Base-by-base conservation (phyloP, 2,888 invertebrate genomes). In the Orthosia cruda region DNA sequence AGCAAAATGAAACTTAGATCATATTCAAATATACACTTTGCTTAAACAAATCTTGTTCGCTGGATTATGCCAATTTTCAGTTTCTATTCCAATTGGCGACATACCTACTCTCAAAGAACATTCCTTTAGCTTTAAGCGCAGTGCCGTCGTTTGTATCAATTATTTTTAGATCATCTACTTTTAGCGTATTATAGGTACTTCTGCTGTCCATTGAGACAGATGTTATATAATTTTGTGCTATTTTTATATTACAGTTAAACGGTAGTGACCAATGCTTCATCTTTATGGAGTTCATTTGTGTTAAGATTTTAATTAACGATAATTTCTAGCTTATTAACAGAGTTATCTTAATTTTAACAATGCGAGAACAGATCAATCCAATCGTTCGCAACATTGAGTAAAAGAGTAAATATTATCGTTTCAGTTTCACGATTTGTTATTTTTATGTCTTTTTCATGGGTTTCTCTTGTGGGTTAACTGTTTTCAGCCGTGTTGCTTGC, bases 381-480 rank as follows among this genome's bases (percentile, higher is more conserved):
- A 20, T 40, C 49, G 49, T 66, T 69, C 13, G 52, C 5, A 63
- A 72, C 65, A 49, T 72, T 66, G 57, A 55, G 13, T 61, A 16
- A 68, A 66, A 47, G 26, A 74, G 80, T 26, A 57, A 55, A 62
- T 71, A 65, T 74, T 55, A 83, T 70, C 58, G 50, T 57, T 64
- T 32, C 55, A 55, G 52, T 49, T 72, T 83, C 55, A 79, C 26
- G 64, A 69, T 72, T 75, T 78, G 49, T 70, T 71, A 72, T 71
- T 80, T 83, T 83, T 65, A 84, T 71, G 55, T 68, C n/a, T 57
- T 2, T 72, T 84, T 74, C 52, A 72, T 49, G 58, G 45, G 62
- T 69, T 61, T 67, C 32, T 55, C 20, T 61, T 26, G 23, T 70
- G 13, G 71, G 52, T 72, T 73, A 59, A 79, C 71, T 72, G 59